Evolutionary conservation across 2,113 vertebrate genomes (phyloP).

Genomic region (Nestor notabilis): DNA sequence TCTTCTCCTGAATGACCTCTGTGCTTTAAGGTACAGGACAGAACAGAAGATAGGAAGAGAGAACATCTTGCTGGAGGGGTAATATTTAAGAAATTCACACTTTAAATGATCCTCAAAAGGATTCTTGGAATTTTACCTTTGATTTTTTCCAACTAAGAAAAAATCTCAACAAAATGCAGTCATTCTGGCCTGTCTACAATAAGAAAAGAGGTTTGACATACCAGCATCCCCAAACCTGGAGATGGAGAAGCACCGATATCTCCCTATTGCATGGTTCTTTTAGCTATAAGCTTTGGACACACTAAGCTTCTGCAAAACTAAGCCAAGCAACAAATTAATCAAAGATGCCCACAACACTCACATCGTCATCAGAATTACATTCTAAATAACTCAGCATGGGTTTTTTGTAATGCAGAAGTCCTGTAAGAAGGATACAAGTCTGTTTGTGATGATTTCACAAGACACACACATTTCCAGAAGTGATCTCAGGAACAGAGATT

Average conservation of each 20-base stretch:
- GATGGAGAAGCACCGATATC: background rate
- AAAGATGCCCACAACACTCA: background rate
- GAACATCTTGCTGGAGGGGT: background rate
- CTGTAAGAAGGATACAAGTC: background rate
- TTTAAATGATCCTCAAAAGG: background rate
- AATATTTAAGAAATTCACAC: background rate
- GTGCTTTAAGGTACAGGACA: background rate
- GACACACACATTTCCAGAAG: accelerated
- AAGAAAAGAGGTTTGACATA: background rate
- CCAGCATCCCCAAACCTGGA: background rate
- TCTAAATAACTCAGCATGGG: background rate
- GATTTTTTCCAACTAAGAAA: background rate
- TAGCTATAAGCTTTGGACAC: background rate
- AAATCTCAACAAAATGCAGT: background rate
- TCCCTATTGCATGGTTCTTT: background rate
- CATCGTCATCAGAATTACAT: background rate
- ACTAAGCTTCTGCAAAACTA: background rate
- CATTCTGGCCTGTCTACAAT: accelerated
- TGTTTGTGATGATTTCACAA: background rate
- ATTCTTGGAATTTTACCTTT: background rate
- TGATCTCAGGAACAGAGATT: background rate
- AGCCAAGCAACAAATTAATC: background rate
- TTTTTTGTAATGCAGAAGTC: background rate
- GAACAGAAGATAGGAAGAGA: background rate
- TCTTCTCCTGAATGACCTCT: background rate